These are phyloP conservation scores for Aphodius granarius DNA, from an alignment of 2,888 invertebrate genomes.

Conservation along the genomic window DNA sequence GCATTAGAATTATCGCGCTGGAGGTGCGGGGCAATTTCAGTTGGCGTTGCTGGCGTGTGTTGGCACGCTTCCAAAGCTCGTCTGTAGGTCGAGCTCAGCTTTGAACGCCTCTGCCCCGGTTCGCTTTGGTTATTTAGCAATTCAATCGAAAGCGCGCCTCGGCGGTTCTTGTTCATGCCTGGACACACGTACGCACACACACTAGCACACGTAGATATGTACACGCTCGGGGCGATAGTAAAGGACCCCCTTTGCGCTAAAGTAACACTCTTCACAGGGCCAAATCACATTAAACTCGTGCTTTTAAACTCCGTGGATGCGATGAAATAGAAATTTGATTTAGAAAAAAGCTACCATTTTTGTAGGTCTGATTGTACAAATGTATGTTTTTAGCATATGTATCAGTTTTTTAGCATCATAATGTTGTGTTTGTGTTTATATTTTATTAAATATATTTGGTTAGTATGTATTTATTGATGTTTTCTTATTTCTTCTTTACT, in stretches of 20 bases:
- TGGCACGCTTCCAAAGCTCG: background rate
- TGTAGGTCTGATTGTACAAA: no score
- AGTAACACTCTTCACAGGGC: background rate
- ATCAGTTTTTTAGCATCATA: no score
- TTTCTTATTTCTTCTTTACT: no score
- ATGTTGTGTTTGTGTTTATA: background rate
- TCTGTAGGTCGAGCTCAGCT: background rate
- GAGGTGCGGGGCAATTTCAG: background rate
- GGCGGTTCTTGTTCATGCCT: background rate
- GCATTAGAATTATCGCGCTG: background rate
- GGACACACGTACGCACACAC: background rate
- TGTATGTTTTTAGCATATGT: no score
- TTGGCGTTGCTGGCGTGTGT: background rate
- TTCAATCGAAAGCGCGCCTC: background rate
- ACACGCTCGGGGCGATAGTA: background rate
- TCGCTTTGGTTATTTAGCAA: background rate
- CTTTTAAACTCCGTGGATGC: background rate
- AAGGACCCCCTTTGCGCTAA: background rate
- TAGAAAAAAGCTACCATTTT: background rate
- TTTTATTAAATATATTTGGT: background rate
- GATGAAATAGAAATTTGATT: background rate
- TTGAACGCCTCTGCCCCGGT: background rate
- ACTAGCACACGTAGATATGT: background rate
- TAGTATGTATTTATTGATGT: background rate
- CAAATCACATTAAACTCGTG: background rate